phyloP scores from a whole-genome alignment of 2,113 vertebrate genomes.

The Paradoxurus hermaphroditus region DNA sequence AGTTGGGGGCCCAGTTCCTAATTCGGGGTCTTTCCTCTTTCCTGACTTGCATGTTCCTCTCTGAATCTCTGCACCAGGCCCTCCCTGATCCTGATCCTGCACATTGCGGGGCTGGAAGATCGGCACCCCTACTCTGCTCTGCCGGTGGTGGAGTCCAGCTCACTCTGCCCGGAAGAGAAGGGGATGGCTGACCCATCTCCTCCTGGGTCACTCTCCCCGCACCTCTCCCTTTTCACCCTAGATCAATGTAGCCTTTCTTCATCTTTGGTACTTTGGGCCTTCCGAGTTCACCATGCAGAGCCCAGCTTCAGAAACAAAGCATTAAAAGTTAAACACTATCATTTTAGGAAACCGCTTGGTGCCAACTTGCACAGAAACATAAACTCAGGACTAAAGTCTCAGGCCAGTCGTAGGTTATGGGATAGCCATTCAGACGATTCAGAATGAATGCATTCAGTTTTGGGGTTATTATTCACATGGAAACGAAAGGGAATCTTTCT shows the following conservation, averaged over 20 bases:
- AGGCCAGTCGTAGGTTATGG: background rate
- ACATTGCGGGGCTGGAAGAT: background rate
- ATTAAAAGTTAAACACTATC: slow-evolving; percentile 4
- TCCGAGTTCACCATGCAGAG: background rate
- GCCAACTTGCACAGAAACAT: background rate
- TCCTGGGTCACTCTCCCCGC: background rate
- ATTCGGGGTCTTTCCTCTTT: background rate
- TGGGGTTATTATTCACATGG: slow-evolving; percentile 28
- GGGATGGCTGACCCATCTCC: background rate
- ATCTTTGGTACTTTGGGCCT: background rate
- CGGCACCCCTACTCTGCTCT: background rate
- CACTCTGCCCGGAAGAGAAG: background rate
- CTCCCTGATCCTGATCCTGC: background rate
- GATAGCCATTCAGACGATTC: background rate
- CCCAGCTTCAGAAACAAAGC: slow-evolving; percentile 30
- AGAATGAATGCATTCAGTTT: background rate
- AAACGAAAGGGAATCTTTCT: slow-evolving; percentile 39
- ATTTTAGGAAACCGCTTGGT: slow-evolving; percentile 18
- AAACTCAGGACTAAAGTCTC: background rate
- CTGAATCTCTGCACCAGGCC: background rate
- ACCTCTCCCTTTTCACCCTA: background rate
- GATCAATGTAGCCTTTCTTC: background rate
- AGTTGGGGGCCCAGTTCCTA: background rate
- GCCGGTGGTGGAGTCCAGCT: background rate
- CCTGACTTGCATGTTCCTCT: background rate